These are phyloP conservation scores for Festucalex cinctus DNA, from an alignment of 2,113 vertebrate genomes.

Conservation along the genomic window DNA sequence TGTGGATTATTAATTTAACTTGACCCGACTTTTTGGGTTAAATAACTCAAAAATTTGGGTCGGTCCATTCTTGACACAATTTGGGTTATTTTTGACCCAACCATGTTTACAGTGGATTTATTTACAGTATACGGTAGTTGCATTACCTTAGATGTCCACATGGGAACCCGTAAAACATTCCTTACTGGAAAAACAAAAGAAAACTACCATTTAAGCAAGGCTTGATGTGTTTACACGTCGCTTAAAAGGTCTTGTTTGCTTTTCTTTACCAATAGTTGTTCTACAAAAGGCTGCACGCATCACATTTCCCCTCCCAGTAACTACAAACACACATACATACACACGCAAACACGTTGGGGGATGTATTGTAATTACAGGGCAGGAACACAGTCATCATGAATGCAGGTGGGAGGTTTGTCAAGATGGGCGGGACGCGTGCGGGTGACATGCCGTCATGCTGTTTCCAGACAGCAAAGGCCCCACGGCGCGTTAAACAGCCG, in stretches of 20 bases:
- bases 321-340: constrained; percentile 8
- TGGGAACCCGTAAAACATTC: background rate
- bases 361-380: constrained; percentile 66
- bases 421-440: constrained; percentile 34
- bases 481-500: constrained; percentile 33
- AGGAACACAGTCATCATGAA: constrained; percentile 33
- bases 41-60: too few species aligned
- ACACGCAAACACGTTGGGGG: constrained; percentile 14
- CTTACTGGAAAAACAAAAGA: background rate
- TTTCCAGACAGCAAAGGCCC: constrained; percentile 41
- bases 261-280: background rate
- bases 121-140: too few species aligned
- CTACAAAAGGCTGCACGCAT: constrained; percentile 50
- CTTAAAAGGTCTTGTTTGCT: background rate
- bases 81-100: too few species aligned
- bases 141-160: background rate
- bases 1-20: too few species aligned
- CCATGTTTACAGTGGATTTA: too few species aligned
- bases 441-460: constrained; percentile 34
- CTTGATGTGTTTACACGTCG: background rate
- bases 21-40: too few species aligned
- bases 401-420: constrained; percentile 59
- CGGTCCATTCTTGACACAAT: too few species aligned
- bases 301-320: constrained; percentile 31
- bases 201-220: background rate